Conservation (phyloP, 2,888 invertebrate genomes). For the Euphydryas editha region DNA sequence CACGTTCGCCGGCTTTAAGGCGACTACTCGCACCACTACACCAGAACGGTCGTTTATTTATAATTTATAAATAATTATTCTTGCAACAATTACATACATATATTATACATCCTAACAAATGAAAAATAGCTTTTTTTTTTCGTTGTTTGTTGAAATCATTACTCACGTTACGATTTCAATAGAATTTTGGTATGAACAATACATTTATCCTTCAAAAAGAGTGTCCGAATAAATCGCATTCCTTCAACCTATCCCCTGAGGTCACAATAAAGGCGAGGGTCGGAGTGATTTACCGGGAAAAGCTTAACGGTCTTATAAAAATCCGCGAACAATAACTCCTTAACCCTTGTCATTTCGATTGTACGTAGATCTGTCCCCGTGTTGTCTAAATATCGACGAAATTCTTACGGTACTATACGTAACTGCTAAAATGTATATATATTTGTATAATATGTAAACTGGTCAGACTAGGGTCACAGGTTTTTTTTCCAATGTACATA, state of each 20-base stretch:
- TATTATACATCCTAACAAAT: too few species aligned
- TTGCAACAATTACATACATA: too few species aligned
- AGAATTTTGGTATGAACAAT: conserved; percentile 23
- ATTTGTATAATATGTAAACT: too few species aligned
- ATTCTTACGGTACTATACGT: neutral
- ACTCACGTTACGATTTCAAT: conserved; percentile 6
- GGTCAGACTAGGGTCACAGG: too few species aligned
- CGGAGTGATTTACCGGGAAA: conserved; percentile 44
- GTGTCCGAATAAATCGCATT: conserved; percentile 31
- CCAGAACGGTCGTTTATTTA: too few species aligned
- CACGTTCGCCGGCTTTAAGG: too few species aligned
- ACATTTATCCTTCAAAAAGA: conserved; percentile 30
- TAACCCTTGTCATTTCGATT: conserved; percentile 42
- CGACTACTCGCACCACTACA: too few species aligned
- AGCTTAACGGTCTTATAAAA: conserved; percentile 42
- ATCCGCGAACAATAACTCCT: conserved; percentile 39
- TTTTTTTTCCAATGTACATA: too few species aligned
- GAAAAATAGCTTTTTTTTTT: too few species aligned
- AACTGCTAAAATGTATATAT: neutral
- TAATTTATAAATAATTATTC: too few species aligned
- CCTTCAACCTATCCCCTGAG: conserved; percentile 37
- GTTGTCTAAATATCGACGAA: neutral
- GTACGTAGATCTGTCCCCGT: conserved; percentile 31
- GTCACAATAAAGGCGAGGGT: conserved; percentile 39
- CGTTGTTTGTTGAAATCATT: neutral